Base-by-base conservation (phyloP, 2,113 vertebrate species). In the Apodemus sylvaticus region DNA sequence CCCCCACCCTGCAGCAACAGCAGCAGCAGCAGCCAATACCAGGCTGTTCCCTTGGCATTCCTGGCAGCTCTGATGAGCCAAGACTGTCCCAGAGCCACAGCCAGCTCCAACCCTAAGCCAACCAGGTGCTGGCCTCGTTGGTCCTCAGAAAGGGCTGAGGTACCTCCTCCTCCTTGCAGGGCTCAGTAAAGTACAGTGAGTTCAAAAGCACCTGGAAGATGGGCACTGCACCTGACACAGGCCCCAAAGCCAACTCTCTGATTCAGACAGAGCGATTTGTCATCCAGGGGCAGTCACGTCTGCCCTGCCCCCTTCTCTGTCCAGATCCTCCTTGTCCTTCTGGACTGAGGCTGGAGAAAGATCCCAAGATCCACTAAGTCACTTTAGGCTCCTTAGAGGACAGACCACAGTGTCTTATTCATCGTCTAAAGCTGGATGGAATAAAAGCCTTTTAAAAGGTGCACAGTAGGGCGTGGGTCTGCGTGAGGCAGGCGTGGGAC, bases 401-500 rank as follows among this genome's bases (percentile, higher is more conserved):
- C 77, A 68, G 26, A 39, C 62, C 76, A 42, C 45, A 53, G 42
- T 62, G 70, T n/a, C 42, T 73, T 88, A 76, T n/a, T 92, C 76
- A 85, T 88, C 92, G 34, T 36, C 68, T 68, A 36, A 91, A 93
- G 83, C 88, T 58, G 39, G 51, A 89, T 22, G 7, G 51, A 31
- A 95, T 60, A n/a, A 87, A 97, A 58, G 73, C 31, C 53, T 91
- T 19, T 62, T 86, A 68, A 94, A n/a, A n/a, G 29, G 42, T 88
- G 79, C 34, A 42, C 0, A 3, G 7, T 24, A 51, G 55, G 81
- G 53, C 64, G 36, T 17, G 48, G 26, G 68, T 88, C 92, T 93
- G 42, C 64, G 7, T 71, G 71, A 53, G 55, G 55, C 62, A 87
- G 2, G 31, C 11, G 20, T 36, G 7, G 48, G 73, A 86, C 73